Base-by-base conservation (phyloP, 2,888 invertebrate species). In the Lycia hirtaria region DNA sequence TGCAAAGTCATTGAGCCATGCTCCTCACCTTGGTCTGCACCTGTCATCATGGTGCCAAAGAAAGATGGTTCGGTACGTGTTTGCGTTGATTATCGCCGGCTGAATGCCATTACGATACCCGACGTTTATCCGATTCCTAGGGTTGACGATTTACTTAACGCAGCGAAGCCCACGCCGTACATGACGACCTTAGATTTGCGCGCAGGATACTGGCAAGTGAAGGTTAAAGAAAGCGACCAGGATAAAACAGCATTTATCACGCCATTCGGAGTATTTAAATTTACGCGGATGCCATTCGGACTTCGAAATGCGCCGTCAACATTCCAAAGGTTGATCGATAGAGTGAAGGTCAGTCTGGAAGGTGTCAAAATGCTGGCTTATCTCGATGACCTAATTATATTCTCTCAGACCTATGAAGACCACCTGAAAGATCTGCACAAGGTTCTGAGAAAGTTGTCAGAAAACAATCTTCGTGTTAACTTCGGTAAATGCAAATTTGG, bases 81-180 rank as follows among this genome's bases (percentile, higher is more conserved):
- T 2, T 81, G 84, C 52, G 59, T 81, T 0, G 80, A 83, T 45
- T 83, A 81, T 40, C n/a, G 48, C 2, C 44, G 51, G 4, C 26
- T 73, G 1, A 71, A 72, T 35, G 44, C 60, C 0, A 59, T 72
- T 3, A 75, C 74, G 0, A 47, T 33, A 3, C 56, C 71, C 19
- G 67, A 71, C 67, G 24, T 65, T 63, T 86, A 86, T 47, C 83
- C 81, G 0, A 47, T 84, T 1, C 85, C 86, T 0, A 50, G 77
- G 6, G 80, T 85, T 37, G 85, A 85, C 15, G 73, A 74, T 38
- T 32, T 75, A 0, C 50, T 75, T 0, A 72, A 77, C 28, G 40
- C 44, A 0, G 70, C 73, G 0, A 75, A 72, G 24, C 60, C 64
- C 0, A 69, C 62, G 0, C 64, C 62, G 0, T 75, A 44, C 14